Percentiles rank a stretch among this genome's conserved stretches.
Conservation (phyloP, 2,888 invertebrate genomes). For the Minunthozetes semirufus region DNA sequence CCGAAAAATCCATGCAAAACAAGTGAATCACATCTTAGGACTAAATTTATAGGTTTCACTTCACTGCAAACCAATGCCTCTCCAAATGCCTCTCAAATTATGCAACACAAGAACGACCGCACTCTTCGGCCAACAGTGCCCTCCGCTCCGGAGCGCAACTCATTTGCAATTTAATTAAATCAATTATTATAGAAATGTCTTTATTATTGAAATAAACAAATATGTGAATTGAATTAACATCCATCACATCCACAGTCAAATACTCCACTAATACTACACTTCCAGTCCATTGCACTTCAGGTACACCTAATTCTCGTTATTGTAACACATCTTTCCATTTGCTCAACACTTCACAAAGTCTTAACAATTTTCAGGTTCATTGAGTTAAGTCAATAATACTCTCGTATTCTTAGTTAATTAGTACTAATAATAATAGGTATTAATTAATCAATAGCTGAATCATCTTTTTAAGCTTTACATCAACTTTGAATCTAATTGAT, state of each 20-base stretch:
- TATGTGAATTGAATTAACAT: conserved; percentile 1
- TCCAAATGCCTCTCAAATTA: not conserved
- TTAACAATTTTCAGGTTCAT: too few species aligned
- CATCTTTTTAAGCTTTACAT: too few species aligned
- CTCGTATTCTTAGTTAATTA: too few species aligned
- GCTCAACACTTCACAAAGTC: too few species aligned
- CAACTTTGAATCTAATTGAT: too few species aligned
- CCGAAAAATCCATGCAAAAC: conserved; percentile 27
- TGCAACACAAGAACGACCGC: not conserved
- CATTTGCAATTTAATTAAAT: conserved; percentile 3
- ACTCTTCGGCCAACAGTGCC: not conserved
- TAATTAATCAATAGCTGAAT: too few species aligned
- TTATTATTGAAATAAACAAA: conserved; percentile 20
- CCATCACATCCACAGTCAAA: not conserved
- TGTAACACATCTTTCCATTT: too few species aligned
- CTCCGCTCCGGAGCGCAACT: not conserved
- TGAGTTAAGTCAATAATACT: too few species aligned
- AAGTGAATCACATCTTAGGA: conserved; percentile 17
- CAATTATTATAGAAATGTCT: not conserved
- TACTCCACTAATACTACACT: not conserved
- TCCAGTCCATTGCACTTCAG: too few species aligned
- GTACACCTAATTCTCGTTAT: too few species aligned
- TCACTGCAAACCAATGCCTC: not conserved
- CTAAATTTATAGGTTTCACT: conserved; percentile 21
- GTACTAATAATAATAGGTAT: too few species aligned